Conservation (phyloP, 1,140 invertebrate species). For the Chrysomallon squamiferum region DNA sequence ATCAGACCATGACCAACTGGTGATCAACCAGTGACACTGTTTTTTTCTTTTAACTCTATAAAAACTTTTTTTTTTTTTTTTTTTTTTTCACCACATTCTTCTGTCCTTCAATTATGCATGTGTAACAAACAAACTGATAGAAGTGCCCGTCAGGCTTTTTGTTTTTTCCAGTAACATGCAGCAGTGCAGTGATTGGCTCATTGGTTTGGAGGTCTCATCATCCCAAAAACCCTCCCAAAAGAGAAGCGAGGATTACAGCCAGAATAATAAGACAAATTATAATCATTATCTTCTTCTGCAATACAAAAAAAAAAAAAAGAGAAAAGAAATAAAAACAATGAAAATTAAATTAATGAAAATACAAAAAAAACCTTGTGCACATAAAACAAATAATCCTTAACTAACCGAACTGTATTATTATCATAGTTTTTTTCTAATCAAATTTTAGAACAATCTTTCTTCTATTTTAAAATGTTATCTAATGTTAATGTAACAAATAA, state of each 20-base stretch:
- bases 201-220: not conserved
- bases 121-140: not conserved
- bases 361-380: not conserved
- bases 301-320: constrained; percentile 55
- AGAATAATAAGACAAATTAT: constrained; percentile 93
- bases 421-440: too few relatives aligned
- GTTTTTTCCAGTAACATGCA: not conserved
- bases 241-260: constrained; percentile 80
- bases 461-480: too few relatives aligned
- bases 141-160: not conserved
- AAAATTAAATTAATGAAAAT: not conserved
- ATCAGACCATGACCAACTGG: too few relatives aligned
- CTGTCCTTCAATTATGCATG: too few relatives aligned
- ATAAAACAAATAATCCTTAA: not conserved
- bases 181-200: constrained; percentile 10
- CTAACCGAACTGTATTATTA: too few relatives aligned
- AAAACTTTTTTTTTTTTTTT: too few relatives aligned
- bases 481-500: too few relatives aligned
- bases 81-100: too few relatives aligned
- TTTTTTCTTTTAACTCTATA: too few relatives aligned
- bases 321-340: too few relatives aligned
- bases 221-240: constrained; percentile 74
- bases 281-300: constrained; percentile 99
- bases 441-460: too few relatives aligned
- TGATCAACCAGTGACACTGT: too few relatives aligned